Evolutionary conservation across 2,888 invertebrate species (phyloP), one percentile per base, ranked within the genome.

Genomic region (Lingula anatina): DNA sequence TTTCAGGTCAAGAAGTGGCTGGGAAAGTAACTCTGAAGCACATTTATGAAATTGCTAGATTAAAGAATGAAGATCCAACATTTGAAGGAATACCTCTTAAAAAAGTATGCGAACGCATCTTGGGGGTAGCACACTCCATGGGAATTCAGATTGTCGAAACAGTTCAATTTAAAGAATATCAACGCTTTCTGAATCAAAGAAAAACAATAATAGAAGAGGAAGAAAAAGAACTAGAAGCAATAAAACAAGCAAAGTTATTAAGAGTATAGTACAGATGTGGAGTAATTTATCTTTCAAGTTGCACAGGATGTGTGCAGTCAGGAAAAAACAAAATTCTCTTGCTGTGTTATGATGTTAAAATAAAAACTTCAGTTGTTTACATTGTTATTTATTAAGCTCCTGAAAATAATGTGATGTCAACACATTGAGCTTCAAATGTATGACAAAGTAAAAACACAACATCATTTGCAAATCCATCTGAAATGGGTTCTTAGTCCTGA

Each of bases 21-120:
- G 99, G 99, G 1, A 92, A 87, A 81, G 84, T 99, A 49, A 90
- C 94, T 0, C 70, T 90, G 1, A 97, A 94, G 75, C 99, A 99
- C 78, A 77, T 99, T 15, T 99, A 95, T 78, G 99, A 99, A 83
- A 99, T 99, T 71, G 97, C 99, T 0, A 83, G 85, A 76, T 88
- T 99, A n/a, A 97, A 99, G 78, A 82, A 85, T n/a, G 80, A 87
- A 71, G 96, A 97, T 78, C 88, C 89, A 3, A 79, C 56, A 18
- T 64, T 66, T 54, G 59, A 66, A 41, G 60, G 60, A 27, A 47
- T 59, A 18, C 50, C 65, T 4, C 40, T 78, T 45, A 51, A 71
- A 47, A 49, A 59, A 18, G 83, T 96, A 66, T 94, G 93, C 71
- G 81, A 83, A 57, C 84, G 85, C 83, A 69, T 95, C 9, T 83